A percentile compares a stretch with the other conserved stretches of the same genome.
Evolutionary conservation across 2,888 invertebrate genomes (phyloP).

Genomic region (Parnassius mnemosyne): DNA sequence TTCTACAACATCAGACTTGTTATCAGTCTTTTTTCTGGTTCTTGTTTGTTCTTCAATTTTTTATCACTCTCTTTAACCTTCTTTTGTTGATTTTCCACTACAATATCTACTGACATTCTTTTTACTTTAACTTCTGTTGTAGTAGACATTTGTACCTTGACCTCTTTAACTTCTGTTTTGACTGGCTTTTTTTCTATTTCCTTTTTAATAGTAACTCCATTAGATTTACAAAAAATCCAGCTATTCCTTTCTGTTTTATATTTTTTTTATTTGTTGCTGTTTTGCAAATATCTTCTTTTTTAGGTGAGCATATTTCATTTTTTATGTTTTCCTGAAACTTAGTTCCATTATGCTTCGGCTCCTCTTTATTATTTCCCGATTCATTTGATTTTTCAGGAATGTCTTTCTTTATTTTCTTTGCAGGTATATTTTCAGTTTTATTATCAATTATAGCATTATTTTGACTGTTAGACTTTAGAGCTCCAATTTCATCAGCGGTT

Average conservation of each 20-base stretch:
- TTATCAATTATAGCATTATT: constrained; percentile 33
- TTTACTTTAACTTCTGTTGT: constrained; percentile 30
- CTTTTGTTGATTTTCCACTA: constrained; percentile 35
- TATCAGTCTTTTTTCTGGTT: constrained; percentile 31
- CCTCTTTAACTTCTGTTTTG: constrained; percentile 28
- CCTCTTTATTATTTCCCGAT: constrained; percentile 38
- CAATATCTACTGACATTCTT: constrained; percentile 26
- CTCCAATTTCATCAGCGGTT: constrained; percentile 53
- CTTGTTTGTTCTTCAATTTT: constrained; percentile 31
- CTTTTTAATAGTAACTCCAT: constrained; percentile 41
- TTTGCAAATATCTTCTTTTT: constrained; percentile 40
- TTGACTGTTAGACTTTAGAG: constrained; percentile 53
- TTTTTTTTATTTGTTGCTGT: constrained; percentile 37
- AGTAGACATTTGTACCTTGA: constrained; percentile 1
- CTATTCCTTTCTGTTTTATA: constrained; percentile 60
- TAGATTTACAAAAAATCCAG: constrained; percentile 71
- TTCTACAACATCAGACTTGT: constrained; percentile 14
- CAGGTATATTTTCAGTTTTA: constrained; percentile 31
- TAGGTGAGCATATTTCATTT: constrained; percentile 44
- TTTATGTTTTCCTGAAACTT: constrained; percentile 23
- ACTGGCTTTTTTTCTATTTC: constrained; percentile 19
- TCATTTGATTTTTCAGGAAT: constrained; percentile 36
- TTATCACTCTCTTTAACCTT: constrained; percentile 21
- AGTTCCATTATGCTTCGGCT: not conserved
- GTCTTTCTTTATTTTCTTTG: constrained; percentile 40